Percentiles rank a stretch among this genome's conserved stretches.
These are phyloP conservation scores for Rhagoletis zephyria DNA, from an alignment of 1,140 invertebrate genomes.

Conservation along the genomic window DNA sequence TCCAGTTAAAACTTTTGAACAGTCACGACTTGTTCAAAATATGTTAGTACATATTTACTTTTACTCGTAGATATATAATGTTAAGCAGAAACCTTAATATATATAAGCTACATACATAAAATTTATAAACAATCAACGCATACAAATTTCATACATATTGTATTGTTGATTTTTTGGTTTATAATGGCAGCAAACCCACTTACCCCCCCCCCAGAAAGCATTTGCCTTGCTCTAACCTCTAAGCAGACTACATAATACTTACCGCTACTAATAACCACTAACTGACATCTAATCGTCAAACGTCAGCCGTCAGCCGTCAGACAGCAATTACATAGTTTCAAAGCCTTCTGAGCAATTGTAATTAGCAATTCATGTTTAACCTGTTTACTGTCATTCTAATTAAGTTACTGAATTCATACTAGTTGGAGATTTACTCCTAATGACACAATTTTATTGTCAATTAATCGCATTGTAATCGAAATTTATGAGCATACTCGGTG, in stretches of 20 bases:
- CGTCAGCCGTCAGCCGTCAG: too few relatives aligned
- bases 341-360: conserved; percentile 5
- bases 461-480: conserved; percentile 29
- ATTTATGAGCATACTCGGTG: background rate
- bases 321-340: background rate
- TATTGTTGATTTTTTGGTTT: too few relatives aligned
- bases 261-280: background rate
- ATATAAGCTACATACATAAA: too few relatives aligned
- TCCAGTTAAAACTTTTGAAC: too few relatives aligned
- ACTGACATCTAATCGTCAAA: background rate
- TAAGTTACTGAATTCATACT: conserved; percentile 4
- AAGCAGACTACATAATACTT: background rate
- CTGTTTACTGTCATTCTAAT: conserved; percentile 27
- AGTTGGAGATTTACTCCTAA: conserved; percentile 19
- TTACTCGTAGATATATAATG: too few relatives aligned
- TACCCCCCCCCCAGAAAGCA: background rate
- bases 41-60: too few relatives aligned
- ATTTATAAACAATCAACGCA: too few relatives aligned
- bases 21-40: too few relatives aligned
- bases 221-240: background rate
- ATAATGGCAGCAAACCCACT: too few relatives aligned
- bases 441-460: conserved; percentile 36
- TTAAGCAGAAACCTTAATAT: too few relatives aligned
- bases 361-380: conserved; percentile 27
- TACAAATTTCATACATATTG: too few relatives aligned